Percentiles rank a stretch among this genome's conserved stretches.
Evolutionary conservation across 92 coral and sea anemone species (phyloP).

Genomic region (Parazoanthus atlanticus): DNA sequence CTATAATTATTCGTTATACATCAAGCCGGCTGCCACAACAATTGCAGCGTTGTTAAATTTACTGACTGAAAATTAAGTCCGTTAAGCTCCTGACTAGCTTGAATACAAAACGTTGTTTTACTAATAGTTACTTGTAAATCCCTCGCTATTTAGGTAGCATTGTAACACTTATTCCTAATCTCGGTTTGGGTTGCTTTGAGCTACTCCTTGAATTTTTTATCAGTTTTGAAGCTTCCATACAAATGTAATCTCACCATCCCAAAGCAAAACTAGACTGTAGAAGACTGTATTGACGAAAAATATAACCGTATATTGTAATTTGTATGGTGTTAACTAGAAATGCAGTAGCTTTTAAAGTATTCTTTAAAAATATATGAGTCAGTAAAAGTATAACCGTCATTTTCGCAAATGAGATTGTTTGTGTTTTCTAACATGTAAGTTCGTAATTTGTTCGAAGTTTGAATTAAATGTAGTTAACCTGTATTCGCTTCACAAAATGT

Average conservation of each 20-base stretch:
- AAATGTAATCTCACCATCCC: neutral
- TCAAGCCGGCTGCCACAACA: neutral
- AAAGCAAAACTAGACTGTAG: neutral
- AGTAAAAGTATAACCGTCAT: neutral
- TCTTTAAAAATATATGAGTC: neutral
- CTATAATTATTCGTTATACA: neutral
- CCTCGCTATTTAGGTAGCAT: neutral
- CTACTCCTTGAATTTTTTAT: neutral
- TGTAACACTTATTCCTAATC: neutral
- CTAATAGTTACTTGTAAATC: neutral
- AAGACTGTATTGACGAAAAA: too few relatives aligned
- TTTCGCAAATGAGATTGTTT: neutral
- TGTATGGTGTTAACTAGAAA: neutral
- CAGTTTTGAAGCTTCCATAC: neutral
- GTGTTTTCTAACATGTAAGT: neutral
- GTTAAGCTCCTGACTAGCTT: constrained; percentile 12
- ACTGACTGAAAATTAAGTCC: constrained; percentile 5
- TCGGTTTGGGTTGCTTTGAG: neutral
- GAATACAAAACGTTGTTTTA: neutral
- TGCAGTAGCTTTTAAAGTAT: neutral
- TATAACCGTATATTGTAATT: too few relatives aligned
- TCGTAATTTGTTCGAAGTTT: neutral
- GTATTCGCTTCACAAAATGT: neutral
- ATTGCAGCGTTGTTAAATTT: neutral
- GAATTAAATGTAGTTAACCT: neutral